Percentiles rank a stretch among this genome's conserved stretches.
Evolutionary conservation across 2,113 vertebrate genomes (phyloP).

Genomic region (Cebus imitator): DNA sequence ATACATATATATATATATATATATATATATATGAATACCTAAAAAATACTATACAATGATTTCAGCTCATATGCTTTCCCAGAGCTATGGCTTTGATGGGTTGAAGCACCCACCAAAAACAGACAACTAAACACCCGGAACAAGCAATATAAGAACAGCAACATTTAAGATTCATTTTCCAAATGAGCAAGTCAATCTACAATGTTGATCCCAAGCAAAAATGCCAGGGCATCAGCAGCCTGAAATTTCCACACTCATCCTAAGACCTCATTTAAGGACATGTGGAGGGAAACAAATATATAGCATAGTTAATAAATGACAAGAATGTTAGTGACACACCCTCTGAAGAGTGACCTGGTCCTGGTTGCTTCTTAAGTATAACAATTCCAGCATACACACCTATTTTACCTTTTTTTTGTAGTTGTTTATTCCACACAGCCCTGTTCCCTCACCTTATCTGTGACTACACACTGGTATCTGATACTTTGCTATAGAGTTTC

Average conservation of each 20-base stretch:
- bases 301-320: background rate
- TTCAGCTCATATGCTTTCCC: background rate
- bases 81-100: background rate
- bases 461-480: slow-evolving; percentile 14
- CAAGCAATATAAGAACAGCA: background rate
- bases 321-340: background rate
- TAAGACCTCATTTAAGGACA: background rate
- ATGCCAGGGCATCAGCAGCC: background rate
- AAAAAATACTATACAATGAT: background rate
- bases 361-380: background rate
- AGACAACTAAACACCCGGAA: background rate
- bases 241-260: background rate
- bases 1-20: background rate
- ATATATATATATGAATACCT: slow-evolving; percentile 11
- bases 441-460: slow-evolving; percentile 16
- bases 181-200: background rate
- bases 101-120: background rate
- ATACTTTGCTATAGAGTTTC: slow-evolving; percentile 45
- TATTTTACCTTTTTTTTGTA: background rate
- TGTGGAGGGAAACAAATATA: background rate
- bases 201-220: background rate
- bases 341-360: background rate
- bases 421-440: background rate
- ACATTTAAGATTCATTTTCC: background rate
- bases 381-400: background rate